phyloP scores from a whole-genome alignment of 2,113 vertebrate genomes.

The Cochlearius cochlearius region DNA sequence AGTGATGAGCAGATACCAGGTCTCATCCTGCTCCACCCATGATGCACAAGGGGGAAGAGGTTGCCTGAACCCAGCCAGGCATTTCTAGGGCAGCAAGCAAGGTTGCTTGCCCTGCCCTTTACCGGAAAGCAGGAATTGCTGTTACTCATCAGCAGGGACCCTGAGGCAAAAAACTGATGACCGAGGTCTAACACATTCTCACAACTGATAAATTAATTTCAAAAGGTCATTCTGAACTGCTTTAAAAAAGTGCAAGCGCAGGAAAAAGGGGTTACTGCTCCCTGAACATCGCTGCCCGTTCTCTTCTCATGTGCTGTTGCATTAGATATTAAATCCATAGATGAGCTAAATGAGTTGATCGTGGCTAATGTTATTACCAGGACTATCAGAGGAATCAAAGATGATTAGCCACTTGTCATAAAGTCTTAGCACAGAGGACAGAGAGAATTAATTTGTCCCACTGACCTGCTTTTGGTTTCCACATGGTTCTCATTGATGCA shows the following conservation, averaged over 20 bases:
- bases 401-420: conserved; percentile 43
- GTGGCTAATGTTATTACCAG: neutral
- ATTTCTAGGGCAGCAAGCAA: neutral
- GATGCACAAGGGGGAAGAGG: neutral
- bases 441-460: conserved; percentile 27
- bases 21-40: neutral
- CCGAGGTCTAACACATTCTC: neutral
- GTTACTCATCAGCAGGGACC: neutral
- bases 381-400: conserved; percentile 32
- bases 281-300: neutral
- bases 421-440: neutral
- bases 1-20: neutral
- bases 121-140: neutral
- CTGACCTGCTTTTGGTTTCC: conserved; percentile 13
- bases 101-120: neutral
- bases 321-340: conserved; percentile 14
- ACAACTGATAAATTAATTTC: neutral
- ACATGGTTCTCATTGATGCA: fast-evolving
- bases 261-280: neutral
- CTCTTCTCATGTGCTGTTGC: neutral
- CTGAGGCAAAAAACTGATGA: neutral
- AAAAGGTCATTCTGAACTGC: neutral
- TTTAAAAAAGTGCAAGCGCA: neutral
- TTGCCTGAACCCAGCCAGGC: neutral
- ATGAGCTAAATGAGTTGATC: conserved; percentile 36